phyloP scores from a whole-genome alignment of 1,140 invertebrate genomes.

The Euura lappo region DNA sequence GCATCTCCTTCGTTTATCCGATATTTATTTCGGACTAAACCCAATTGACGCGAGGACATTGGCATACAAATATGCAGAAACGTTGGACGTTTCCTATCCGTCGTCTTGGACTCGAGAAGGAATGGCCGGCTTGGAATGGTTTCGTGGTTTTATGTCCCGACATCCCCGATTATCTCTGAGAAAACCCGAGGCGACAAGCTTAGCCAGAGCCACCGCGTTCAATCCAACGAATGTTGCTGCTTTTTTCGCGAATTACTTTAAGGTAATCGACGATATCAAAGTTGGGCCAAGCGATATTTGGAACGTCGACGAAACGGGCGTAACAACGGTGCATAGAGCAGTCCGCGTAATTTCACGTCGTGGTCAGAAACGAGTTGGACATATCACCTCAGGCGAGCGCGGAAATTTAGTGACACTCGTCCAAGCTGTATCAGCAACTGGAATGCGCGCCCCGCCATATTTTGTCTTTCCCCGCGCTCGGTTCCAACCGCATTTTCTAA shows the following conservation, averaged over 20 bases:
- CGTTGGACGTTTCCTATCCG: not conserved
- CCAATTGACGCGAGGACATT: constrained; percentile 22
- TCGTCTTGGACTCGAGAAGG: constrained; percentile 10
- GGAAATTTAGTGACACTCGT: not conserved
- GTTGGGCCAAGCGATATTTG: constrained; percentile 12
- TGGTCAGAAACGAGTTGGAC: constrained; percentile 13
- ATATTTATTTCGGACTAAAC: constrained; percentile 18
- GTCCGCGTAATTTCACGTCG: constrained; percentile 8
- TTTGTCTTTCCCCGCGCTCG: not conserved
- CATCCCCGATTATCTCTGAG: constrained; percentile 29
- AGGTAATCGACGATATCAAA: too few species aligned
- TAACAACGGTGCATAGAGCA: constrained; percentile 1
- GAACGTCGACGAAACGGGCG: not conserved
- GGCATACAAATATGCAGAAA: constrained; percentile 27
- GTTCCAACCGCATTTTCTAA: not conserved
- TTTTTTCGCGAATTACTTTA: constrained; percentile 26
- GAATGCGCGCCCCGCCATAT: not conserved
- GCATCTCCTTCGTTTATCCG: constrained; percentile 24
- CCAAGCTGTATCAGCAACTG: not conserved
- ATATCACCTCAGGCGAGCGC: constrained; percentile 9
- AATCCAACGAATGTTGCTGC: constrained; percentile 32
- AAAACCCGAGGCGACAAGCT: constrained; percentile 34
- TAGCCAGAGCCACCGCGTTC: constrained; percentile 32
- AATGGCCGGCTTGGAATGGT: constrained; percentile 30
- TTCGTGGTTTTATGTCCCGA: constrained; percentile 23